A percentile compares a stretch with the other conserved stretches of the same genome.
Conservation (phyloP, 2,113 vertebrate genomes). For the Grammomys dolichurus region DNA sequence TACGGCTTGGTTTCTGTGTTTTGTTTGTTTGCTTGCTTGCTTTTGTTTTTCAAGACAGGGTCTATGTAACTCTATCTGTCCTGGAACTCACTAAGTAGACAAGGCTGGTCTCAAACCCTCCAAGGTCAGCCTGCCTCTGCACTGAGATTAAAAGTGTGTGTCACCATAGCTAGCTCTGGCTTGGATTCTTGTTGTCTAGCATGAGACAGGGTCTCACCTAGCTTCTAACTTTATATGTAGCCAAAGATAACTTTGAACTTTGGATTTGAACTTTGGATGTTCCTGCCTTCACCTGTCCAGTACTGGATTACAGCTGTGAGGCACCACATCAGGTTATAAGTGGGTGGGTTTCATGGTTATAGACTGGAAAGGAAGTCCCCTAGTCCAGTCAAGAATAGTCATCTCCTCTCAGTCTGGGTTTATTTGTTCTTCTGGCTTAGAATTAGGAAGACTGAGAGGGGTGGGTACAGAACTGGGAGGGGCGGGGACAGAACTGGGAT, state of each 20-base stretch:
- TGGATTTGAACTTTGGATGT: neutral
- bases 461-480: conserved; percentile 45
- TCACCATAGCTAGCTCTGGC: neutral
- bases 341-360: neutral
- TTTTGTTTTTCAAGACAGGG: neutral
- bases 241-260: neutral
- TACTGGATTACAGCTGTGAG: neutral
- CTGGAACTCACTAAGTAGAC: neutral
- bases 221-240: neutral
- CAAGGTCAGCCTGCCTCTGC: neutral
- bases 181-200: neutral
- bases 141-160: neutral
- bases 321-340: neutral
- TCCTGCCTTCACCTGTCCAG: neutral
- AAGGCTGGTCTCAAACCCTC: neutral
- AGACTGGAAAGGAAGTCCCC: neutral
- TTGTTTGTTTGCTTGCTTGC: neutral
- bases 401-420: neutral
- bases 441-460: conserved; percentile 40
- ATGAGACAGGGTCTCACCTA: neutral
- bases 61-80: neutral
- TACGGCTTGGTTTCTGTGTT: neutral
- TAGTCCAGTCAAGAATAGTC: neutral
- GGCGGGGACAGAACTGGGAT: conserved; percentile 46
- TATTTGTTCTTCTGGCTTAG: conserved; percentile 13